These are phyloP conservation scores for Carollia perspicillata DNA, from an alignment of 2,113 vertebrate genomes.

Conservation along the genomic window DNA sequence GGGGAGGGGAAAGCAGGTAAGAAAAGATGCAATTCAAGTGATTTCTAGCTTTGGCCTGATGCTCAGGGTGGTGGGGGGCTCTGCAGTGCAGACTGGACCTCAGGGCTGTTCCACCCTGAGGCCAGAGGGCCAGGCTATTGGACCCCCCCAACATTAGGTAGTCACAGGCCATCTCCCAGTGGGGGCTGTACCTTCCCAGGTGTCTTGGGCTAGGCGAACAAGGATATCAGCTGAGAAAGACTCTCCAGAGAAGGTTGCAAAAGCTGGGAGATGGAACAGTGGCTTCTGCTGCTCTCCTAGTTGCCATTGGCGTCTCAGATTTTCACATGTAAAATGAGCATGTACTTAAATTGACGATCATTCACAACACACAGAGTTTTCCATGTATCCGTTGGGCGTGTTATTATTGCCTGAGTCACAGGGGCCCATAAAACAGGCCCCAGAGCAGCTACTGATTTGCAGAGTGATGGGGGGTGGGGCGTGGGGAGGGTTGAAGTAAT, in stretches of 20 bases:
- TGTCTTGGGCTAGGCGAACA: not conserved
- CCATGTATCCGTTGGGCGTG: rapidly evolving
- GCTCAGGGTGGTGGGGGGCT: rapidly evolving
- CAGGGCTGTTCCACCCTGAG: not conserved
- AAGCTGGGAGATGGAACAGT: not conserved
- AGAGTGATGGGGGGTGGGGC: too few relatives aligned
- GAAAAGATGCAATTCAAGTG: not conserved
- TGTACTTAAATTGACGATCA: too few relatives aligned
- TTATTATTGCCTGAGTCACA: not conserved
- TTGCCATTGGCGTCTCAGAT: not conserved
- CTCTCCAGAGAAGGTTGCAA: not conserved
- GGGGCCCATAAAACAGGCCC: not conserved
- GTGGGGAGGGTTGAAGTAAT: not conserved
- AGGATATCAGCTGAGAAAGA: not conserved
- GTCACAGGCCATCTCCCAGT: not conserved
- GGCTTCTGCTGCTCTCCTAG: not conserved
- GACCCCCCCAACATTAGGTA: not conserved
- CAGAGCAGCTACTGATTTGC: not conserved
- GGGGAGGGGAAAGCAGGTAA: not conserved
- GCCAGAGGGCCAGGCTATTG: not conserved
- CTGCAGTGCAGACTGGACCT: not conserved
- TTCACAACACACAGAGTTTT: not conserved
- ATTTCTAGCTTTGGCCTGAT: not conserved
- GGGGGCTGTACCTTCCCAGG: not conserved
- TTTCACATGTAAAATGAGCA: not conserved